Evolutionary conservation across 37 sponge, comb jelly and placozoan species (phyloP), one percentile per base, ranked within the genome.

Genomic region (Aplysina aerophoba): DNA sequence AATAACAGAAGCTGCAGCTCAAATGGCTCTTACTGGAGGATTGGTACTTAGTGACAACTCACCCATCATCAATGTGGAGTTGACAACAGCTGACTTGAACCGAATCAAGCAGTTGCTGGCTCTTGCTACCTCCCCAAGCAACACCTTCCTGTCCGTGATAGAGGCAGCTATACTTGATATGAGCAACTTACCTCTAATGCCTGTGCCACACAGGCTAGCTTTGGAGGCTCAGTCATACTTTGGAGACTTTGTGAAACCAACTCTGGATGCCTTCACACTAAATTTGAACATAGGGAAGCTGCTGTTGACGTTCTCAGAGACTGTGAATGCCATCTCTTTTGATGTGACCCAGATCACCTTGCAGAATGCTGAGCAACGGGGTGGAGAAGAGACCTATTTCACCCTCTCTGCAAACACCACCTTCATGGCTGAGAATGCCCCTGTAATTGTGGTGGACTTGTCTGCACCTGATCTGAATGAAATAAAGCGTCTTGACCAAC

Each of bases 241-340:
- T 21, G 69, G 30, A 33, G 97, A 97, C 53, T 38, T 4, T 8
- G 82, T 89, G 15, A 27, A 58, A 25, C 95, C 97, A 34, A 30
- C 22, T 20, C 79, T 97, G 27, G 69, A 73, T 30, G 62, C 74
- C 17, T 91, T 88, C 84, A 81, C 90, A 30, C 53, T 97, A 17
- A 87, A 92, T 55, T 56, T 97, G 59, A 88, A 94, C 72, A 68
- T 78, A n/a, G 97, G 93, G 20, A 21, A 73, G 13, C 54, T 97
- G 4, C 79, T 87, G 21, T 73, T 97, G n/a, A 85, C 87, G 44
- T 93, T 97, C 83, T 92, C 92, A 19, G 97, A 97, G 87, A 90
- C 95, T 20, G 91, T 94, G 1, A 82, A 88, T 56, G 33, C 71
- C 6, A 68, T 39, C 19, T 63, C 92, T 15, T 84, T 97, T 35